Percentiles rank a stretch among this genome's conserved stretches.
These are phyloP conservation scores for Sclerodermus sp. DNA, from an alignment of 2,888 invertebrate species.

Conservation along the genomic window DNA sequence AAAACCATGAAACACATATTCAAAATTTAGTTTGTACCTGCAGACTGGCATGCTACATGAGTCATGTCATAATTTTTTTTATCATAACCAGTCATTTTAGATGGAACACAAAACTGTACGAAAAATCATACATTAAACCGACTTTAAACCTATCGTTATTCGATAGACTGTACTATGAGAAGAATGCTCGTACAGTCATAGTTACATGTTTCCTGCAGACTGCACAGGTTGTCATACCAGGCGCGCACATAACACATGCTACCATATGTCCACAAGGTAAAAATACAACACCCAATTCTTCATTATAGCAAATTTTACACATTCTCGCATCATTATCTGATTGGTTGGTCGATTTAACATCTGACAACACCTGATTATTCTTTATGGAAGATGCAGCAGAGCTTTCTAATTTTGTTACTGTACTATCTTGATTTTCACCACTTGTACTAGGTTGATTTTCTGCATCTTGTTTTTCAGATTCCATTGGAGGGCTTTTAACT, in stretches of 20 bases:
- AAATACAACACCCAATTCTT: slow-evolving; percentile 87
- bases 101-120: slow-evolving; percentile 12
- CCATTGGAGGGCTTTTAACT: slow-evolving; percentile 30
- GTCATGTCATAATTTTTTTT: slow-evolving; percentile 48
- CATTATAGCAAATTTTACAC: slow-evolving; percentile 91
- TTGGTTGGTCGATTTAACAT: slow-evolving; percentile 31
- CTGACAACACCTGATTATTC: slow-evolving; percentile 14
- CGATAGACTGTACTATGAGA: slow-evolving; percentile 50
- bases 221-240: slow-evolving; percentile 82
- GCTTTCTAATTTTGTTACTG: slow-evolving; percentile 6
- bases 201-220: slow-evolving; percentile 79
- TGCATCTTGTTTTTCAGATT: background rate
- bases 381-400: slow-evolving; percentile 1
- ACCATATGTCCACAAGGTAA: slow-evolving; percentile 95
- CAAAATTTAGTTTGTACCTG: slow-evolving; percentile 37
- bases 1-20: background rate
- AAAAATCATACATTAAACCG: slow-evolving; percentile 15
- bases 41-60: slow-evolving; percentile 45
- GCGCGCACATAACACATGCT: slow-evolving; percentile 88
- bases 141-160: slow-evolving; percentile 17
- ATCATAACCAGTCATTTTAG: slow-evolving; percentile 22
- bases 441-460: slow-evolving; percentile 23
- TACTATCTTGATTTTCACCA: slow-evolving; percentile 10
- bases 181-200: slow-evolving; percentile 68
- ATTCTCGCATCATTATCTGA: slow-evolving; percentile 61